These are phyloP conservation scores for Aptenodytes patagonicus DNA, from an alignment of 2,113 vertebrate genomes.

Conservation along the genomic window DNA sequence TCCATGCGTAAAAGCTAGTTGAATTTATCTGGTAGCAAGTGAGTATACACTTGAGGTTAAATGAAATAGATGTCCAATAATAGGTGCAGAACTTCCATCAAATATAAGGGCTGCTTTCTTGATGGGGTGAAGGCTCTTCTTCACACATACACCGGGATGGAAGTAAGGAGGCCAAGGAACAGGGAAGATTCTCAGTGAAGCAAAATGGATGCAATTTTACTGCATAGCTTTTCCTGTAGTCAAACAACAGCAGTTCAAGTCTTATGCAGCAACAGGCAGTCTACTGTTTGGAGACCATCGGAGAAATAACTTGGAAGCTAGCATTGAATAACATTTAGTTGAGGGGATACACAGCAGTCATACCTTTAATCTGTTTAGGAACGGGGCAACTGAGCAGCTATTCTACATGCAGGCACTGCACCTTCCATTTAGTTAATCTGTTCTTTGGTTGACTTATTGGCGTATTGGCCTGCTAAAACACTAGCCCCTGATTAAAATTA, in stretches of 20 bases:
- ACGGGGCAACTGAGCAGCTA: background rate
- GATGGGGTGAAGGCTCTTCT: background rate
- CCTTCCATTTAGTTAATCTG: background rate
- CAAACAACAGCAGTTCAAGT: background rate
- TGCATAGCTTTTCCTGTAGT: background rate
- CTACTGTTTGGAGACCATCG: background rate
- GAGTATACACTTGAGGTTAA: background rate
- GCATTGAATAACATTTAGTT: background rate
- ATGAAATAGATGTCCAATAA: background rate
- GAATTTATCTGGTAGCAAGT: background rate
- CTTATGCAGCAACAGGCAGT: background rate
- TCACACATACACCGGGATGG: background rate
- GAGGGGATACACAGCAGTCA: background rate
- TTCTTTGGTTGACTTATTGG: background rate
- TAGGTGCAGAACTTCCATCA: background rate
- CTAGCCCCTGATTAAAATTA: background rate
- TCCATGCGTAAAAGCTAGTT: background rate
- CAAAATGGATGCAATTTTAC: background rate
- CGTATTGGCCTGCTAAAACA: background rate
- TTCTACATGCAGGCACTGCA: background rate
- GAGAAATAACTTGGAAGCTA: background rate
- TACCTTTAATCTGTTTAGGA: background rate
- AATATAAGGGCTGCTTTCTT: background rate
- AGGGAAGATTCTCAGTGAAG: background rate
- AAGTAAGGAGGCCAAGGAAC: background rate